Evolutionary conservation across 2,888 invertebrate genomes (phyloP), one percentile per base, ranked within the genome.

Genomic region (Epinotia demarniana): DNA sequence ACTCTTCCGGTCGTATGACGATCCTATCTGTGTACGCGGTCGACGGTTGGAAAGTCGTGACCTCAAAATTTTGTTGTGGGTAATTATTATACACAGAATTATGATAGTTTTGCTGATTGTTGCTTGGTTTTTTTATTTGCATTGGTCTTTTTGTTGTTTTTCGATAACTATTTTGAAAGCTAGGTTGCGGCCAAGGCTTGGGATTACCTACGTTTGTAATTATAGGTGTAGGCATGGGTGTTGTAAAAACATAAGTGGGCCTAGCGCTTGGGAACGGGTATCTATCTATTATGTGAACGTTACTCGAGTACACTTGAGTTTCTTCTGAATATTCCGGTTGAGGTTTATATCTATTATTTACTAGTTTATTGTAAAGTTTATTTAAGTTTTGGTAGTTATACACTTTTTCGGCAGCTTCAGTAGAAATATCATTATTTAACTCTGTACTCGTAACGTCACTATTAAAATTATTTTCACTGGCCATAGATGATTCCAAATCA

Each of bases 141-240:
- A 80, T 79, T 66, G 94, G 92, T 78, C 86, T 90, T 77, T 78
- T 84, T 57, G 89, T 92, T 16, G 89, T 89, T 81, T 85, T 85
- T 18, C 81, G 83, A 74, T 82, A 79, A 73, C 58, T 16, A 3
- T 72, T 78, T 75, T 81, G 79, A 72, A 67, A 75, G 27, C 76
- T 72, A 19, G 79, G 80, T 53, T 76, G 79, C 11, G 81, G 79
- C 91, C 91, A 91, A 0, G 90, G 89, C 78, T 83, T 85, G 27
- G 94, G 94, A 75, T 90, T 89, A 2, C 94, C 94, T 78, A 92
- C 83, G 79, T 93, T 93, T 53, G 93, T 92, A n/a, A 94, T 90
- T 18, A 93, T 87, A 43, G 93, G 93, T 23, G 92, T 92, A 18
- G 89, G 89, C 57, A 78, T 81, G 5, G 89, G 88, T 66, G 89